These are phyloP conservation scores for Isurus oxyrinchus DNA, from an alignment of 2,113 vertebrate species.

Conservation along the genomic window DNA sequence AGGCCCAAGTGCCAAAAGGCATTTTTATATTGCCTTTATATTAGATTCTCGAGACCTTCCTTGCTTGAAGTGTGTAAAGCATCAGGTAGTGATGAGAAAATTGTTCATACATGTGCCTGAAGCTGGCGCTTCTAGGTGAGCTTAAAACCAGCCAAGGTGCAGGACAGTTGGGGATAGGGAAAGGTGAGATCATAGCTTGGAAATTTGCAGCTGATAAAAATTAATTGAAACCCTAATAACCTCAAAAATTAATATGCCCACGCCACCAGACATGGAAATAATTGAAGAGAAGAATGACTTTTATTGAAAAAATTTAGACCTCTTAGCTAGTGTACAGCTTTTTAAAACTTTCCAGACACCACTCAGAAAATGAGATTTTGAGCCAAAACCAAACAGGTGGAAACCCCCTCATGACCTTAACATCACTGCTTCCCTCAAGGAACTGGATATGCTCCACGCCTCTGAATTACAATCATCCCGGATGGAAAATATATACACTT, in stretches of 20 bases:
- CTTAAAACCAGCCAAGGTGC: not conserved
- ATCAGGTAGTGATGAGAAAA: not conserved
- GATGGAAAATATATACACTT: not conserved
- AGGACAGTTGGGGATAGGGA: not conserved
- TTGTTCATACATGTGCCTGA: not conserved
- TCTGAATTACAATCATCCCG: not conserved
- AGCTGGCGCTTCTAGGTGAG: not conserved
- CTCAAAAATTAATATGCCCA: not conserved
- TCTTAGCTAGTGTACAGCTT: not conserved
- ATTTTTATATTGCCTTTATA: not conserved
- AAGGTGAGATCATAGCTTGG: not conserved
- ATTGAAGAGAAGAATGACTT: not conserved
- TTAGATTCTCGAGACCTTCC: not conserved
- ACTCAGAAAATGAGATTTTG: not conserved
- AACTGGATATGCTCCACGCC: conserved; percentile 9
- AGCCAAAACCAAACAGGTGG: conserved; percentile 24
- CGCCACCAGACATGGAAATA: not conserved
- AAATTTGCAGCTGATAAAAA: not conserved
- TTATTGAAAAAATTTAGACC: not conserved
- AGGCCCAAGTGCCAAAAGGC: not conserved
- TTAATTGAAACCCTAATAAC: not conserved
- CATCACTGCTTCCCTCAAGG: not conserved
- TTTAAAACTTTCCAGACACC: conserved; percentile 1
- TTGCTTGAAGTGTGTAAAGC: not conserved
- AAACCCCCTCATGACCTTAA: conserved; percentile 16